A percentile compares a stretch with the other conserved stretches of the same genome.
Evolutionary conservation across 2,797 vertebrate genomes (phyloP).

Genomic region (Chrysocyon brachyurus): DNA sequence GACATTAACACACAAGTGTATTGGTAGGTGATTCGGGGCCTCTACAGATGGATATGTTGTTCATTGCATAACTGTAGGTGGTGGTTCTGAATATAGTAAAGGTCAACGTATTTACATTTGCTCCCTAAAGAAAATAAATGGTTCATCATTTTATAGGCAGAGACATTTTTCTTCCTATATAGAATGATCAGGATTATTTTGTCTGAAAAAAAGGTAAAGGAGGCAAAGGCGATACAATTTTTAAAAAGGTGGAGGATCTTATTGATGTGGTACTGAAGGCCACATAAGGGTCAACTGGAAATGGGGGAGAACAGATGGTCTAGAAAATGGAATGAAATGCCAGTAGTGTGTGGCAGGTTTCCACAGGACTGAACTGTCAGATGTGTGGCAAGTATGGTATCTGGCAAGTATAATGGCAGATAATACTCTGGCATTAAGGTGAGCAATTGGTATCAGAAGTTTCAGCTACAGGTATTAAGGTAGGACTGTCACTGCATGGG

Average conservation of each 20-base stretch:
- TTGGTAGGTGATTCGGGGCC: background rate
- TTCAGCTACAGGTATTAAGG: background rate
- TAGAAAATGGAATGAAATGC: background rate
- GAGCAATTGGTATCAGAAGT: background rate
- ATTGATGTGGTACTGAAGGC: background rate
- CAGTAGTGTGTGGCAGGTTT: background rate
- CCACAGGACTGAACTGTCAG: background rate
- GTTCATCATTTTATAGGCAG: conserved; percentile 3
- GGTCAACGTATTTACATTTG: background rate
- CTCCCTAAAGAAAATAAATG: conserved; percentile 21
- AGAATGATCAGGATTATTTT: conserved; percentile 17
- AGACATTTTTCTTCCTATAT: background rate
- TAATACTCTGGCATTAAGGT: background rate
- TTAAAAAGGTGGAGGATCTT: background rate
- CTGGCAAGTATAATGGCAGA: background rate
- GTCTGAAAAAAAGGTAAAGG: background rate
- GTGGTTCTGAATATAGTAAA: background rate
- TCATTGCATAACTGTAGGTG: background rate
- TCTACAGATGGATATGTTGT: background rate
- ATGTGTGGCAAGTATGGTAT: background rate
- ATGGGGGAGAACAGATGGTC: background rate
- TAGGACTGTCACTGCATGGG: background rate
- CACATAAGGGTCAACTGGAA: background rate
- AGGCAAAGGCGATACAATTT: background rate
- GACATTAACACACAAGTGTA: conserved; percentile 50